Evolutionary conservation across 1,140 invertebrate genomes (phyloP).

Genomic region (Cardiocondyla obscurior): DNA sequence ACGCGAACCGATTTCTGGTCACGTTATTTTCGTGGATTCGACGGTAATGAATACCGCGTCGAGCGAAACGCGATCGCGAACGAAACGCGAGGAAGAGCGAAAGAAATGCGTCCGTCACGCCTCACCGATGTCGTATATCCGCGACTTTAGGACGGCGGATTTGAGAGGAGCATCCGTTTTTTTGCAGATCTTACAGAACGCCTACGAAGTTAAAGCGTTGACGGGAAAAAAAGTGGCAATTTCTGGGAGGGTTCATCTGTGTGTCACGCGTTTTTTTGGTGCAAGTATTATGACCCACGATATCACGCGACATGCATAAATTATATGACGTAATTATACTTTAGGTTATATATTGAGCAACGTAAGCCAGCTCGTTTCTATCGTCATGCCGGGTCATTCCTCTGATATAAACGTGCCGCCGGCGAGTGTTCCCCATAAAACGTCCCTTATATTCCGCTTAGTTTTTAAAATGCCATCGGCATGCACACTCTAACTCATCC

Average conservation of each 20-base stretch:
- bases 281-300: not conserved
- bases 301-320: conserved; percentile 52
- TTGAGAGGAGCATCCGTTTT: not conserved
- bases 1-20: not conserved
- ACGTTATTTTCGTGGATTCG: conserved; percentile 7
- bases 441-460: not conserved
- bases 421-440: conserved; percentile 61
- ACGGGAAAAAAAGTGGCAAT: not conserved
- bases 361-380: conserved; percentile 18
- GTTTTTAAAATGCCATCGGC: conserved; percentile 40
- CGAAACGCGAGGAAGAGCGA: not conserved
- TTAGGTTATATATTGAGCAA: conserved; percentile 1
- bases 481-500: conserved; percentile 44
- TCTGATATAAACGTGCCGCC: conserved; percentile 28
- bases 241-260: not conserved
- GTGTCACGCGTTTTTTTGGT: conserved; percentile 27
- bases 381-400: conserved; percentile 33
- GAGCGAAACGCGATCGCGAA: not conserved
- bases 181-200: not conserved
- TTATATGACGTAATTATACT: conserved; percentile 57
- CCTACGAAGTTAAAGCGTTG: conserved; percentile 1
- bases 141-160: conserved; percentile 34
- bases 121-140: conserved; percentile 34
- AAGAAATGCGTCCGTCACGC: conserved; percentile 25
- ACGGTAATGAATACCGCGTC: not conserved